Evolutionary conservation across 2,797 vertebrate genomes (phyloP).

Genomic region (Danionella dracula): DNA sequence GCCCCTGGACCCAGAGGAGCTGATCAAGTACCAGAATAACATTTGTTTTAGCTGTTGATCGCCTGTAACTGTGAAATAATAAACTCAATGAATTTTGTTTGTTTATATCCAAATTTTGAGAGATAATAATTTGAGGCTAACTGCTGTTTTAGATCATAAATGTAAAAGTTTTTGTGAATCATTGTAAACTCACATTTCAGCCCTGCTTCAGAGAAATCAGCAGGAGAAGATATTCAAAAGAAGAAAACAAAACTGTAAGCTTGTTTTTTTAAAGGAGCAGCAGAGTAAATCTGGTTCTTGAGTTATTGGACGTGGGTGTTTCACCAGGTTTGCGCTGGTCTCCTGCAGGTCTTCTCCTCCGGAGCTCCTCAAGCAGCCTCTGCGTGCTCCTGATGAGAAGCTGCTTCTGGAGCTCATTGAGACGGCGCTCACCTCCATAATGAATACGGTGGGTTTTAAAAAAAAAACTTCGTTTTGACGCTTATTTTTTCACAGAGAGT

Average conservation of each 20-base stretch:
- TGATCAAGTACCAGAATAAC: slow-evolving; percentile 31
- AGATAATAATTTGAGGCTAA: not conserved
- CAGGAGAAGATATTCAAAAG: slow-evolving; percentile 25
- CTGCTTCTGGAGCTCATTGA: slow-evolving; percentile 66
- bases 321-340: slow-evolving; percentile 60
- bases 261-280: not conserved
- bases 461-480: not conserved
- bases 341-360: slow-evolving; percentile 52
- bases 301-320: not conserved
- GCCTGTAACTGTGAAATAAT: no score
- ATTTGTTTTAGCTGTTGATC: no score
- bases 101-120: no score
- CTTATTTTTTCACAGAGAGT: no score
- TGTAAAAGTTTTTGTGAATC: no score
- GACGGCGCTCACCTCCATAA: slow-evolving; percentile 63
- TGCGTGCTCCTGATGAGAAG: slow-evolving; percentile 56
- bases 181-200: slow-evolving; percentile 27
- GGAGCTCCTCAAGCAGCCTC: slow-evolving; percentile 33
- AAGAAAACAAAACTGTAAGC: slow-evolving; percentile 49
- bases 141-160: not conserved
- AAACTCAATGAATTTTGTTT: no score
- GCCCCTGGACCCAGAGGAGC: slow-evolving; percentile 23
- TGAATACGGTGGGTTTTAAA: slow-evolving; percentile 65
- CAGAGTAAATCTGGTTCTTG: not conserved
- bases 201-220: slow-evolving; percentile 25